Evolutionary conservation across 2,888 invertebrate genomes (phyloP).

Genomic region (Lobophora halterata): DNA sequence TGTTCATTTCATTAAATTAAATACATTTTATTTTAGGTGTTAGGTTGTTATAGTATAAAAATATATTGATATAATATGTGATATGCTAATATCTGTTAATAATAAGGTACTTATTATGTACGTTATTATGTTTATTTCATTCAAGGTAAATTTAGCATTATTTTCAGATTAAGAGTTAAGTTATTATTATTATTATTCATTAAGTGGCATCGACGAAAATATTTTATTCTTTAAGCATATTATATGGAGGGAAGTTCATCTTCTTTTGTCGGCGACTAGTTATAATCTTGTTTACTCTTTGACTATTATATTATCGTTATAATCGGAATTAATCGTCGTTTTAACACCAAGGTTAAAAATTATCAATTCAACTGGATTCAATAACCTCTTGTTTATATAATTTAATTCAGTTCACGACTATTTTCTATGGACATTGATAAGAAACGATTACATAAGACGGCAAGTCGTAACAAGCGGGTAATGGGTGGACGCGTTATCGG

Average conservation of each 20-base stretch:
- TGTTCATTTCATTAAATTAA: slow-evolving; percentile 22
- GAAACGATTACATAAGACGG: slow-evolving; percentile 21
- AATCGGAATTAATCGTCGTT: slow-evolving; percentile 3
- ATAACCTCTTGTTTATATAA: slow-evolving; percentile 28
- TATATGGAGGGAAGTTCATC: too few relatives aligned
- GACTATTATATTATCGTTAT: too few relatives aligned
- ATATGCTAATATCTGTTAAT: too few relatives aligned
- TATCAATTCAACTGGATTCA: slow-evolving; percentile 28
- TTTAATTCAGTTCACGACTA: slow-evolving; percentile 23
- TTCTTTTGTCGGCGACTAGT: too few relatives aligned
- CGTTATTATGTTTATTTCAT: not conserved
- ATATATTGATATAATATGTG: too few relatives aligned
- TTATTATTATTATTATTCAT: too few relatives aligned
- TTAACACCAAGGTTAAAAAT: slow-evolving; percentile 22
- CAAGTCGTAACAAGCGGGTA: slow-evolving; percentile 5
- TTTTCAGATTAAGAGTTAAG: too few relatives aligned
- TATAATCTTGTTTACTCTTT: too few relatives aligned
- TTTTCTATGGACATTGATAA: slow-evolving; percentile 25
- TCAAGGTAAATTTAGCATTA: not conserved
- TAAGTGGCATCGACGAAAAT: too few relatives aligned
- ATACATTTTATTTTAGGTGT: slow-evolving; percentile 10
- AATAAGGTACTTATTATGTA: too few relatives aligned
- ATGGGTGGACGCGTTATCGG: slow-evolving; percentile 7
- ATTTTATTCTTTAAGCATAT: too few relatives aligned
- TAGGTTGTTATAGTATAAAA: too few relatives aligned